phyloP scores from a whole-genome alignment of 2,888 invertebrate genomes.

The Zelleria hepariella region DNA sequence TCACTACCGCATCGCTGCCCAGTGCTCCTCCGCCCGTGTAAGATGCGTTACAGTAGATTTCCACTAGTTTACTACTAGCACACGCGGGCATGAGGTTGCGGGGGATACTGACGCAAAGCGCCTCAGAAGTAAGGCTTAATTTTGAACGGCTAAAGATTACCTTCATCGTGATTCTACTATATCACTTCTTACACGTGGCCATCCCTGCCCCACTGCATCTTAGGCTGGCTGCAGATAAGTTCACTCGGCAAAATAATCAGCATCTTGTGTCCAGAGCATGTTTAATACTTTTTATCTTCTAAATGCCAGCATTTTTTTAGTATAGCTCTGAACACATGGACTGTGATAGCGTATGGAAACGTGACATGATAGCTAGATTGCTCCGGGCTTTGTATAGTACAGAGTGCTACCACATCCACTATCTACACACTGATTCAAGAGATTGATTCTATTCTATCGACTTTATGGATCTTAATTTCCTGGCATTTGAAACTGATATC shows the following conservation, averaged over 20 bases:
- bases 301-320: background rate
- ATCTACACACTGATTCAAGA: constrained; percentile 45
- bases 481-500: background rate
- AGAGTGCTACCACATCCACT: constrained; percentile 57
- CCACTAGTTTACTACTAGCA: no score
- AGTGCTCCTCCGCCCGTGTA: constrained; percentile 7
- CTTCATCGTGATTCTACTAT: background rate
- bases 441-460: constrained; percentile 39
- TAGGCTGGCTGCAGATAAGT: constrained; percentile 32
- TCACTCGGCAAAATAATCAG: constrained; percentile 9
- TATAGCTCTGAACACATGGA: background rate
- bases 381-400: constrained; percentile 17
- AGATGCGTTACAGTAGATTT: background rate
- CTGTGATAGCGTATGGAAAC: constrained; percentile 11
- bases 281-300: background rate
- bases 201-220: constrained; percentile 6
- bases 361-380: constrained; percentile 16
- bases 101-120: background rate
- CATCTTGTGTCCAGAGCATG: background rate
- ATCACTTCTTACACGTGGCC: background rate
- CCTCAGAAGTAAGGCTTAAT: background rate
- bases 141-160: background rate
- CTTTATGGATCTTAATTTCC: background rate
- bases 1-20: constrained; percentile 44
- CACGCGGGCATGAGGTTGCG: background rate